phyloP scores from a whole-genome alignment of 2,113 vertebrate genomes.

The Erythrocebus patas region DNA sequence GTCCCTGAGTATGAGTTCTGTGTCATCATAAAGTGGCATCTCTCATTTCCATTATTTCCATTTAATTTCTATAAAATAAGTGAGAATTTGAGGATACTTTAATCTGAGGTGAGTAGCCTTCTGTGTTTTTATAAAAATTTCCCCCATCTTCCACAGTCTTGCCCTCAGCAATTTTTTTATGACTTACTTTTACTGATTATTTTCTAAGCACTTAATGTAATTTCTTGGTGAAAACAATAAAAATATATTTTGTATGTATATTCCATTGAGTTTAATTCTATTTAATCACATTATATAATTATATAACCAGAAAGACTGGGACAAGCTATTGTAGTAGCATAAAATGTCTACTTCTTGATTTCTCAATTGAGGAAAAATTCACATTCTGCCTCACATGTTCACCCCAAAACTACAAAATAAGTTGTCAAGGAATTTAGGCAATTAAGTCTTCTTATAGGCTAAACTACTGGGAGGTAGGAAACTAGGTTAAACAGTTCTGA shows the following conservation, averaged over 20 bases:
- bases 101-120: not conserved
- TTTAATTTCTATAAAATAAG: conserved; percentile 29
- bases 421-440: not conserved
- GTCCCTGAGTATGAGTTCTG: not conserved
- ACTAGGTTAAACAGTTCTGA: not conserved
- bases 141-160: not conserved
- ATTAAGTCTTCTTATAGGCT: not conserved
- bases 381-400: not conserved
- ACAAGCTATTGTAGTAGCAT: not conserved
- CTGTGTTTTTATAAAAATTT: not conserved
- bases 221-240: not conserved
- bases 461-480: not conserved
- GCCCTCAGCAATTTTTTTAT: not conserved
- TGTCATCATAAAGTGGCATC: not conserved
- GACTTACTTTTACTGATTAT: conserved; percentile 15
- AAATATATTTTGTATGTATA: not conserved
- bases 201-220: conserved; percentile 16
- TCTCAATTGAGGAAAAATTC: not conserved
- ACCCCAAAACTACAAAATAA: not conserved
- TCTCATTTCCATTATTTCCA: conserved; percentile 15
- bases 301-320: not conserved
- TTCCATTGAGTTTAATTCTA: not conserved
- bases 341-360: not conserved
- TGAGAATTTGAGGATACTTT: conserved; percentile 32
- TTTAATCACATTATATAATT: conserved; percentile 16